These are phyloP conservation scores for Xyrichtys novacula DNA, from an alignment of 2,797 vertebrate genomes.

Conservation along the genomic window DNA sequence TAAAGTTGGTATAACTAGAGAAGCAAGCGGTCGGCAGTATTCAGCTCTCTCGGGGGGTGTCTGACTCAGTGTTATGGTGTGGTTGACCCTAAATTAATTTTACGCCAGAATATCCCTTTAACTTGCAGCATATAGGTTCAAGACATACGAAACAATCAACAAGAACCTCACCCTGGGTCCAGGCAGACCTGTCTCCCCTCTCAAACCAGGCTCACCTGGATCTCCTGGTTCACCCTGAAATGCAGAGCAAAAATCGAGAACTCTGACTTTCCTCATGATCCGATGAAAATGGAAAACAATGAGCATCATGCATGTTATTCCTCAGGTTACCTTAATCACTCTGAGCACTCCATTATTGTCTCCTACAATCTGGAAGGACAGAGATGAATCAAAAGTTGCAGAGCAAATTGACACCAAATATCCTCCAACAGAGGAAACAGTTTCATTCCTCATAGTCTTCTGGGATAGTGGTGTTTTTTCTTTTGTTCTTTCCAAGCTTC, in stretches of 20 bases:
- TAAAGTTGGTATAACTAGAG: too few relatives aligned
- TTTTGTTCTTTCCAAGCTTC: conserved; percentile 13
- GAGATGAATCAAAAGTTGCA: conserved; percentile 24
- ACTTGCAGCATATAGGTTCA: too few relatives aligned
- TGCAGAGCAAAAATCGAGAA: neutral
- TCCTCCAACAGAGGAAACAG: conserved; percentile 24
- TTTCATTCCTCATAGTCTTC: neutral
- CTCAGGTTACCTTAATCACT: conserved; percentile 84
- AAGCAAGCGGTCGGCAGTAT: too few relatives aligned
- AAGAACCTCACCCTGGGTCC: conserved; percentile 84
- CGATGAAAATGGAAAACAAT: neutral
- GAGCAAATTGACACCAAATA: conserved; percentile 10
- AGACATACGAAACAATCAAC: neutral
- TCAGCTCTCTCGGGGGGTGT: too few relatives aligned
- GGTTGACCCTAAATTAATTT: too few relatives aligned
- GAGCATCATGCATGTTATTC: neutral
- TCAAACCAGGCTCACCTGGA: conserved; percentile 79
- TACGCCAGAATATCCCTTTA: too few relatives aligned
- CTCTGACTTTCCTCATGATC: neutral
- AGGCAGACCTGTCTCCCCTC: conserved; percentile 83
- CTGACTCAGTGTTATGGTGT: too few relatives aligned
- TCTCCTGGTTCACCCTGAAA: conserved; percentile 78
- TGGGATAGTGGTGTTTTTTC: conserved; percentile 11
- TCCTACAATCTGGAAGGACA: conserved; percentile 58
- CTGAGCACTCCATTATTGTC: conserved; percentile 81